phyloP scores from a whole-genome alignment of 1,140 invertebrate species.

The Apis mellifera region Amel_HAv3.1 CM009931.2:3103501-3104000 shows the following conservation, averaged over 20 bases:
- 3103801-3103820: neutral
- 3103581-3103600: constrained; percentile 78
- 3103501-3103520: constrained; percentile 12
- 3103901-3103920: constrained; percentile 22
- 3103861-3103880: constrained; percentile 35
- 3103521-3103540: constrained; percentile 68
- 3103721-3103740: constrained; percentile 7
- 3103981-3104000: constrained; percentile 5
- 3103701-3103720: constrained; percentile 27
- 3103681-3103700: constrained; percentile 74
- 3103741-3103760: constrained; percentile 26
- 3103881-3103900: constrained; percentile 42
- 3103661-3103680: constrained; percentile 80
- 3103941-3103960: neutral
- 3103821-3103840: constrained; percentile 44
- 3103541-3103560: constrained; percentile 76
- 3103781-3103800: neutral
- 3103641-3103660: constrained; percentile 81
- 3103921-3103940: neutral
- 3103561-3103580: constrained; percentile 74
- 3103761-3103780: neutral
- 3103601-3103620: constrained; percentile 82
- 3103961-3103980: neutral
- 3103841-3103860: constrained; percentile 62
- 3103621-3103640: constrained; percentile 81